Evolutionary conservation across 2,888 invertebrate species (phyloP).

Genomic region (Drosophila macrospina): DNA sequence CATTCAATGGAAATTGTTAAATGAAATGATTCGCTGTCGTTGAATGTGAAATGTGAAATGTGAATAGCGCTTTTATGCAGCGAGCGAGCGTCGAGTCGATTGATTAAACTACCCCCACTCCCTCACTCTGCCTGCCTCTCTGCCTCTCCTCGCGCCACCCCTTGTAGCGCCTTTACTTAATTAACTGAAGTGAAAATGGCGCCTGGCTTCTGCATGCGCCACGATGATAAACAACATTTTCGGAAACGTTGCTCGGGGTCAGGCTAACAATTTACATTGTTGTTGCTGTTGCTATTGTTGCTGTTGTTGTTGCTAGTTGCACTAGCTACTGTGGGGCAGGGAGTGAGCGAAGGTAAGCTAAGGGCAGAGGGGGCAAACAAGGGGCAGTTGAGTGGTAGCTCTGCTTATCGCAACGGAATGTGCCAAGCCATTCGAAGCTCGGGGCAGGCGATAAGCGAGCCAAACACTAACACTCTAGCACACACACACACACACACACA

Average conservation of each 20-base stretch:
- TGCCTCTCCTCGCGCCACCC: slow-evolving; percentile 9
- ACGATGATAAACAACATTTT: slow-evolving; percentile 75
- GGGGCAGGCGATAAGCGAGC: slow-evolving; percentile 61
- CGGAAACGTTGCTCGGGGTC: slow-evolving; percentile 16
- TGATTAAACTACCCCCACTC: slow-evolving; percentile 56
- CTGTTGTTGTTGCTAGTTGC: slow-evolving; percentile 51
- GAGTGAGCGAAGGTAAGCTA: background rate
- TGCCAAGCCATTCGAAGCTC: slow-evolving; percentile 81
- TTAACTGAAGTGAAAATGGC: slow-evolving; percentile 80
- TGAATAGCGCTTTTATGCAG: slow-evolving; percentile 54
- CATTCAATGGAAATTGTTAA: slow-evolving; percentile 79
- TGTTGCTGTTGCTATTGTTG: slow-evolving; percentile 2
- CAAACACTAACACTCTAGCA: slow-evolving; percentile 37
- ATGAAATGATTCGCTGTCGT: slow-evolving; percentile 71
- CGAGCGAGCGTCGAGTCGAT: slow-evolving; percentile 50
- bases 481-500: slow-evolving; percentile 29
- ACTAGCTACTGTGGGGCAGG: background rate
- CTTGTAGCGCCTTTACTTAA: slow-evolving; percentile 70
- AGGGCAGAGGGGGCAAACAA: background rate
- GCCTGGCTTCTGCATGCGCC: slow-evolving; percentile 60
- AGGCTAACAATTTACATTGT: slow-evolving; percentile 24
- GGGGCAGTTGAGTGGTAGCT: slow-evolving; percentile 39
- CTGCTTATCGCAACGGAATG: slow-evolving; percentile 76
- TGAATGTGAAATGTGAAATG: slow-evolving; percentile 28
- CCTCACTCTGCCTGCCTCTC: background rate